Base-by-base conservation (phyloP, 2,888 invertebrate species). In the Lepeophtheirus nordmannii region DNA sequence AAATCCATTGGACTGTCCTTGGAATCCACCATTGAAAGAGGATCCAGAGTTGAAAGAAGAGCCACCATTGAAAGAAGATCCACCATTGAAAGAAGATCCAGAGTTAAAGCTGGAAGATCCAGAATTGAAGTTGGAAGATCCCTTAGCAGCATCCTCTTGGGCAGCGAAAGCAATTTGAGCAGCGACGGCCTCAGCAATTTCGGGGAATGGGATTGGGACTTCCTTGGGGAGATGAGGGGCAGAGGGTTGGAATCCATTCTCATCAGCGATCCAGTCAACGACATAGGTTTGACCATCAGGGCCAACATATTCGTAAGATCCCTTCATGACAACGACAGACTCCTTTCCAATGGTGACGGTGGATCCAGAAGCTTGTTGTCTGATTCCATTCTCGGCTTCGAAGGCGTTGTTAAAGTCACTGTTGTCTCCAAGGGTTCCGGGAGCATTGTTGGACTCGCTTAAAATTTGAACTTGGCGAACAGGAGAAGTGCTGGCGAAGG, bases 141-240 rank as follows among this genome's bases (percentile, higher is more conserved):
- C 53, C 2, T 17, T 17, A 46, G 53, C 53, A 46, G 53, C 53
- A 46, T 58, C 53, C 40, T 61, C 58, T 2, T 53, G 22, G 3
- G 63, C 17, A 61, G 61, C 56, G 62, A 68, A 61, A 23, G 66
- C 56, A 14, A 61, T 58, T 57, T 57, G 67, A 41, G 67, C 67
- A 9, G 37, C 59, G 20, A 64, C 67, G 37, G 62, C 67, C 11
- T 61, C 65, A 17, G 61, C 59, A 23, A 46, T 58, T 46, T 53
- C 67, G 46, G 39, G 59, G 58, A 39, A 59, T 59, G 67, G 65
- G 56, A 59, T 58, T n/a, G n/a, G 38, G 12, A 60, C 60, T 20
- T 30, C 22, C 20, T 60, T 40, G 60, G 66, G 66, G 17, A 66
- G 60, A 30, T 60, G 59, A 46, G 59, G 12, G 20, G 66, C 59